Conservation (phyloP, 2,113 vertebrate genomes). For the Oncorhynchus keta region DNA sequence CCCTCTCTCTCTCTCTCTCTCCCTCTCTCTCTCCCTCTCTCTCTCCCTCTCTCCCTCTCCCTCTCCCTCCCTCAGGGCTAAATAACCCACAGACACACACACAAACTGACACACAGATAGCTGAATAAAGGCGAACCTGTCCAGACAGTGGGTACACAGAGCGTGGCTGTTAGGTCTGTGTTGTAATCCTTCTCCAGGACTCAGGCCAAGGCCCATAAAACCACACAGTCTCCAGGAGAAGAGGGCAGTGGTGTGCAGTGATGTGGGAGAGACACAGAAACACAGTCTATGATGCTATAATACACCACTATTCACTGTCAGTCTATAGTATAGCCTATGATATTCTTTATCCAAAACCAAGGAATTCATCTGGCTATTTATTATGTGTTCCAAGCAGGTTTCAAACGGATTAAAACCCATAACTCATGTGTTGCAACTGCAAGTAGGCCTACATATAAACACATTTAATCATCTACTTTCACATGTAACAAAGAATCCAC, state of each 20-base stretch:
- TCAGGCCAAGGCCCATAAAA: conserved; percentile 46
- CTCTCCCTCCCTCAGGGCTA: not conserved
- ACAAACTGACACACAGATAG: conserved; percentile 12
- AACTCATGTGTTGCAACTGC: too few species aligned
- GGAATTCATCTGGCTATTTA: too few species aligned
- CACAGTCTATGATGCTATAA: conserved; percentile 14
- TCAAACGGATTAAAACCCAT: too few species aligned
- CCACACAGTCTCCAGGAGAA: conserved; percentile 40
- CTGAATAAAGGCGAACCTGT: conserved; percentile 40
- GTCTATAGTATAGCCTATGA: not conserved
- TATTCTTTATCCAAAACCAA: too few species aligned
- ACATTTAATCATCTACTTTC: too few species aligned
- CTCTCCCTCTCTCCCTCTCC: too few species aligned
- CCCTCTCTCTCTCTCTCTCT: too few species aligned
- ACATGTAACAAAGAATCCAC: too few species aligned
- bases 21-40: not conserved
- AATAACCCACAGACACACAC: not conserved
- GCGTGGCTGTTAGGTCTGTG: conserved; percentile 12
- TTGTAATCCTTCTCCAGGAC: conserved; percentile 38
- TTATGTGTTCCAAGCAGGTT: too few species aligned
- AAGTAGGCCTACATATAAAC: too few species aligned
- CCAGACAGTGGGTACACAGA: conserved; percentile 12
- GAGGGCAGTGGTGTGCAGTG: conserved; percentile 6
- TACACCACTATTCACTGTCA: not conserved
- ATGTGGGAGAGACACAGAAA: conserved; percentile 23